Evolutionary conservation across 2,888 invertebrate species (phyloP), one percentile per base, ranked within the genome.

Genomic region (Agrypnus murinus): DNA sequence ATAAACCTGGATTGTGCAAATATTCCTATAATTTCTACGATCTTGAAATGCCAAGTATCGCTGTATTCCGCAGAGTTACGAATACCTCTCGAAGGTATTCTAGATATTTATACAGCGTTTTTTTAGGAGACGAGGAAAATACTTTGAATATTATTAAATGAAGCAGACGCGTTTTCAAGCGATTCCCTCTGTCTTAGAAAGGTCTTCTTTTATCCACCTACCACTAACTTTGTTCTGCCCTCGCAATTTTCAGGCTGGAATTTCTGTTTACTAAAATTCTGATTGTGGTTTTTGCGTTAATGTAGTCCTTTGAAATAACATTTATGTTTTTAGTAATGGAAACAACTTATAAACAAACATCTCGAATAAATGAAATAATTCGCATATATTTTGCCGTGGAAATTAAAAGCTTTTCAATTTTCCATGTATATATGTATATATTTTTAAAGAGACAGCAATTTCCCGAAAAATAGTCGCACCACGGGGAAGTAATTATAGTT

Each of bases 91-190:
- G 10, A 36, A 65, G 70, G 65, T 65, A 70, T 70, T 65, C 55
- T 25, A 66, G 70, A 65, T 70, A 70, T 70, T 66, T 66, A 48
- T 62, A 66, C 62, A 66, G 43, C 65, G 46, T 62, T 69, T 65
- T 25, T 64, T 60, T 50, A 63, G 50, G 17, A 53, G 46, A 65
- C 46, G 65, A 53, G 55, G 62, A 53, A 66, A 70, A 70, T 65
- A 65, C 70, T 70, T 70, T 70, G 55, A 62, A 70, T 65, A 70
- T 65, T 60, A 70, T 66, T 55, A 70, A 69, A 65, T 64, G 58
- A 69, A 65, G 62, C 60, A 65, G 38, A 55, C 53, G 65, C 32
- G 62, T 59, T 55, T 40, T 14, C 19, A 10, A 34, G 55, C 55
- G 55, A 38, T 36, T n/a, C 48, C 3, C 8, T 19, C 53, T 31